phyloP scores from a whole-genome alignment of 2,888 invertebrate genomes.

The Aspidiotus rigidus region DNA sequence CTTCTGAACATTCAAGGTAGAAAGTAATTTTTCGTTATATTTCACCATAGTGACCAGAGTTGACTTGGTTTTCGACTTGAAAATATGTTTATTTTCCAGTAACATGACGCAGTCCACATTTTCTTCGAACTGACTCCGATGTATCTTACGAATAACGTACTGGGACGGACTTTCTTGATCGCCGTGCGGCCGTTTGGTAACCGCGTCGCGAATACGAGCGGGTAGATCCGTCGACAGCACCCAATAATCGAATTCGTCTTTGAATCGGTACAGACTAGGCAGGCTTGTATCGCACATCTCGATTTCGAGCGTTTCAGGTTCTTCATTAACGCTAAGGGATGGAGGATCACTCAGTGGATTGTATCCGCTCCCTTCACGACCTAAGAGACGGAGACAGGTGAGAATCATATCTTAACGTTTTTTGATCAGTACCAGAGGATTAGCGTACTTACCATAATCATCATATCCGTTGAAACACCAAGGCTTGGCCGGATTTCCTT shows the following conservation, averaged over 20 bases:
- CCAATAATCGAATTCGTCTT: conserved; percentile 22
- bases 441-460: conserved; percentile 10
- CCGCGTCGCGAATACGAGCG: conserved; percentile 13
- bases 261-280: conserved; percentile 21
- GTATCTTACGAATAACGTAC: conserved; percentile 15
- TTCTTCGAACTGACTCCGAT: conserved; percentile 20
- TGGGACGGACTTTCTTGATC: conserved; percentile 5
- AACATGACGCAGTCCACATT: conserved; percentile 17
- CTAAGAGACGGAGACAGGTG: background rate
- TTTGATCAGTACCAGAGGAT: background rate
- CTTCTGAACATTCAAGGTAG: conserved; percentile 16
- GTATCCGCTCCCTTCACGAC: conserved; percentile 14
- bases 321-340: background rate
- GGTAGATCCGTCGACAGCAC: conserved; percentile 21
- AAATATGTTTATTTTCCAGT: conserved; percentile 16
- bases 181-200: conserved; percentile 13
- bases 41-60: conserved; percentile 8
- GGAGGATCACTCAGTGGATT: conserved; percentile 23
- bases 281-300: conserved; percentile 19
- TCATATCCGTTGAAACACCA: conserved; percentile 21
- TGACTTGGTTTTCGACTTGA: conserved; percentile 6
- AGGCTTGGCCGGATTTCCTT: conserved; percentile 45
- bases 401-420: background rate
- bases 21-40: conserved; percentile 19
- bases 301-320: conserved; percentile 11